These are phyloP conservation scores for Lanistes nyassanus DNA, from an alignment of 1,140 invertebrate genomes.

Conservation along the genomic window DNA sequence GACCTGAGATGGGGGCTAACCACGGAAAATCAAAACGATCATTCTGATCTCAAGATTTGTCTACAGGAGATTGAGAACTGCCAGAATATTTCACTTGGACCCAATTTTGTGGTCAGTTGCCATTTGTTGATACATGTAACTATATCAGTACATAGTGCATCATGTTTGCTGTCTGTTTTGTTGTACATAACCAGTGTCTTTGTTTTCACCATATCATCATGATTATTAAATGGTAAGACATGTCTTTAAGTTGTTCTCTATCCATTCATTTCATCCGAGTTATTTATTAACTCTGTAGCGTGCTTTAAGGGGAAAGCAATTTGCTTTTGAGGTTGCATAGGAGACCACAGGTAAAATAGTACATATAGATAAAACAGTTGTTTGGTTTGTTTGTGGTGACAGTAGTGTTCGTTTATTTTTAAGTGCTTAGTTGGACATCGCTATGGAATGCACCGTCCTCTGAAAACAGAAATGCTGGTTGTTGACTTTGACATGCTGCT, in stretches of 20 bases:
- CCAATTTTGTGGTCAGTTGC: constrained; percentile 65
- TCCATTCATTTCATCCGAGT: too few species aligned
- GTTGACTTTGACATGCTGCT: constrained; percentile 49
- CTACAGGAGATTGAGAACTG: constrained; percentile 61
- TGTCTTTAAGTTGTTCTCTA: too few species aligned
- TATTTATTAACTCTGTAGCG: too few species aligned
- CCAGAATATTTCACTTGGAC: constrained; percentile 61
- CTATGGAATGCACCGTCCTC: constrained; percentile 58
- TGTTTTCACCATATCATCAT: too few species aligned
- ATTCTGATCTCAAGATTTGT: constrained; percentile 58
- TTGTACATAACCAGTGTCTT: too few species aligned
- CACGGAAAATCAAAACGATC: constrained; percentile 57
- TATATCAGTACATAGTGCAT: background rate
- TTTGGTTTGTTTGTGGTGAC: too few species aligned
- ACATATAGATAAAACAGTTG: too few species aligned
- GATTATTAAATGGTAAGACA: too few species aligned
- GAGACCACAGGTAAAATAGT: too few species aligned
- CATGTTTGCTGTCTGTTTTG: too few species aligned
- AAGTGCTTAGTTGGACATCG: constrained; percentile 56
- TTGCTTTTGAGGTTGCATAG: too few species aligned
- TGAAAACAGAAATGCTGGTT: constrained; percentile 46
- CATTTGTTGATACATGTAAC: background rate
- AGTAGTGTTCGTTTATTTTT: constrained; percentile 5
- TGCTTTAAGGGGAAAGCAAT: too few species aligned
- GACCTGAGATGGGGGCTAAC: constrained; percentile 65